Evolutionary conservation across 2,888 invertebrate species (phyloP).

Genomic region (Caenorhabditis wallacei): DNA sequence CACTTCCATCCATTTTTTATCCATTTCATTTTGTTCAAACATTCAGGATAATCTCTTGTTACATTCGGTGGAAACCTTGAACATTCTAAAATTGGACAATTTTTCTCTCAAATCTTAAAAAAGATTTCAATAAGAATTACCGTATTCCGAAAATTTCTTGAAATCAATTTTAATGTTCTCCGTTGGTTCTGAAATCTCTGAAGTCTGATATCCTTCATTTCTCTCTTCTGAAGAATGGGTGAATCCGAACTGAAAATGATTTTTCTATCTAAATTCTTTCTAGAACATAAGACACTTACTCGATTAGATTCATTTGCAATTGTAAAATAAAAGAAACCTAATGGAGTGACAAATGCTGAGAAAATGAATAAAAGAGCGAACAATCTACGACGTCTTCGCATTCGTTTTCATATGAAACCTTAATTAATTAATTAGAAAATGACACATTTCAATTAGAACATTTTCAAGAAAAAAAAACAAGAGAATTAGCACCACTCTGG

Average conservation of each 20-base stretch:
- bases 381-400: constrained; percentile 49
- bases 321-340: constrained; percentile 48
- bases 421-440: neutral
- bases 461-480: neutral
- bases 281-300: constrained; percentile 1
- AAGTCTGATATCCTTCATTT: constrained; percentile 10
- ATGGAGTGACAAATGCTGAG: constrained; percentile 39
- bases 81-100: constrained; percentile 33
- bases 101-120: neutral
- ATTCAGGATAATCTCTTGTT: constrained; percentile 60
- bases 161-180: constrained; percentile 12
- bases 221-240: neutral
- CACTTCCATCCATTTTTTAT: constrained; percentile 84
- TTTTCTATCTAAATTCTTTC: neutral
- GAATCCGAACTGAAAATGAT: neutral
- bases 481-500: too few species aligned
- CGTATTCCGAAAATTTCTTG: constrained; percentile 18
- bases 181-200: neutral
- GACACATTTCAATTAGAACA: too few species aligned
- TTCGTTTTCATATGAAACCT: constrained; percentile 40
- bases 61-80: constrained; percentile 23
- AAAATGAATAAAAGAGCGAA: constrained; percentile 43
- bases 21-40: constrained; percentile 80
- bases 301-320: constrained; percentile 25
- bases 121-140: constrained; percentile 6